These are phyloP conservation scores for Ptychadena robeensis DNA, from an alignment of 2,797 vertebrate species.

Conservation along the genomic window DNA sequence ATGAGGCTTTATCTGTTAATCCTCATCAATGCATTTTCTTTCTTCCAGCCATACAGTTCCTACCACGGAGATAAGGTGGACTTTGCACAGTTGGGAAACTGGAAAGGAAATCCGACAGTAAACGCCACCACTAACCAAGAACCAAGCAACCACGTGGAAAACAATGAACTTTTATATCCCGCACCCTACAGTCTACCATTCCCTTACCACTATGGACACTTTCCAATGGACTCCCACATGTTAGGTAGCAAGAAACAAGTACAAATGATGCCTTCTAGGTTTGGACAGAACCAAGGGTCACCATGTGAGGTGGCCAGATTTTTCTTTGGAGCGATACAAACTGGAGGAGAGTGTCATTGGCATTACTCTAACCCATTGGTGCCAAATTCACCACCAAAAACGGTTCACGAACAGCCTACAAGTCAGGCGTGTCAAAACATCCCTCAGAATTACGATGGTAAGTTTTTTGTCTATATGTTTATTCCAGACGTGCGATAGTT, in stretches of 20 bases:
- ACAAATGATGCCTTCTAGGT: constrained; percentile 73
- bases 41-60: constrained; percentile 73
- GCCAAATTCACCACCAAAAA: constrained; percentile 73
- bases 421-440: constrained; percentile 71
- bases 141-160: constrained; percentile 78
- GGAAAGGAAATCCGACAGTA: constrained; percentile 79
- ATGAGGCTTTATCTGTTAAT: no score
- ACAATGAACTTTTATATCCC: constrained; percentile 75
- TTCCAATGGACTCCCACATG: constrained; percentile 75
- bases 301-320: constrained; percentile 81
- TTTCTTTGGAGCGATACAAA: constrained; percentile 80
- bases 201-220: constrained; percentile 81
- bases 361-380: constrained; percentile 76
- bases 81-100: constrained; percentile 75
- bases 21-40: constrained; percentile 10
- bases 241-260: constrained; percentile 75
- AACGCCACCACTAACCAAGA: constrained; percentile 73
- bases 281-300: constrained; percentile 75
- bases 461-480: constrained; percentile 33
- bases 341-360: constrained; percentile 80
- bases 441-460: constrained; percentile 76
- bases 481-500: no score
- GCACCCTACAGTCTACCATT: constrained; percentile 79
- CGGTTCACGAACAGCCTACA: constrained; percentile 70
- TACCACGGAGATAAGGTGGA: constrained; percentile 80